These are phyloP conservation scores for Falcaria lacertinaria DNA, from an alignment of 2,888 invertebrate species.

Conservation along the genomic window DNA sequence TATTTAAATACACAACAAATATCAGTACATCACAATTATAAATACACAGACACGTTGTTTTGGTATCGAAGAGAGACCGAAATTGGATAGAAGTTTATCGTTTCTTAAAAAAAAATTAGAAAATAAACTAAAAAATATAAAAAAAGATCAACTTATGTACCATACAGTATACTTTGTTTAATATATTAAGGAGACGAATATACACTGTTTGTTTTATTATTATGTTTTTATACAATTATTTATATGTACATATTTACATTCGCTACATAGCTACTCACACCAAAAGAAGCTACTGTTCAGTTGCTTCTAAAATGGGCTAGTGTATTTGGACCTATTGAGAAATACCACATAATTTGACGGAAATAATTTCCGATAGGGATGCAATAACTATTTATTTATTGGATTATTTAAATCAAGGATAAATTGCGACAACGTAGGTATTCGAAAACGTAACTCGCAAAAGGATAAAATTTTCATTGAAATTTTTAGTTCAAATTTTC, in stretches of 20 bases:
- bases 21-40: conserved; percentile 18
- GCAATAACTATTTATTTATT: no score
- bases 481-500: no score
- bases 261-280: conserved; percentile 7
- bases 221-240: conserved; percentile 57
- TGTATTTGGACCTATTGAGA: no score
- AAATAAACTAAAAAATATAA: conserved; percentile 51
- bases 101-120: conserved; percentile 26
- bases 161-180: conserved; percentile 32
- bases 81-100: conserved; percentile 16
- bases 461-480: no score
- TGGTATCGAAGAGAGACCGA: conserved; percentile 47
- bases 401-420: no score
- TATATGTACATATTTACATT: conserved; percentile 54
- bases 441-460: no score
- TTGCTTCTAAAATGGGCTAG: no score
- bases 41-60: conserved; percentile 42
- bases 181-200: conserved; percentile 51
- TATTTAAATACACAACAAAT: no score
- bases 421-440: no score
- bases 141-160: conserved; percentile 40
- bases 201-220: conserved; percentile 50
- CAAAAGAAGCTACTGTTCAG: background rate
- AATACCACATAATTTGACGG: no score
- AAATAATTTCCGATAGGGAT: no score